These are phyloP conservation scores for Sebastes steindachneri DNA, from an alignment of 2,797 vertebrate species.

Conservation along the genomic window DNA sequence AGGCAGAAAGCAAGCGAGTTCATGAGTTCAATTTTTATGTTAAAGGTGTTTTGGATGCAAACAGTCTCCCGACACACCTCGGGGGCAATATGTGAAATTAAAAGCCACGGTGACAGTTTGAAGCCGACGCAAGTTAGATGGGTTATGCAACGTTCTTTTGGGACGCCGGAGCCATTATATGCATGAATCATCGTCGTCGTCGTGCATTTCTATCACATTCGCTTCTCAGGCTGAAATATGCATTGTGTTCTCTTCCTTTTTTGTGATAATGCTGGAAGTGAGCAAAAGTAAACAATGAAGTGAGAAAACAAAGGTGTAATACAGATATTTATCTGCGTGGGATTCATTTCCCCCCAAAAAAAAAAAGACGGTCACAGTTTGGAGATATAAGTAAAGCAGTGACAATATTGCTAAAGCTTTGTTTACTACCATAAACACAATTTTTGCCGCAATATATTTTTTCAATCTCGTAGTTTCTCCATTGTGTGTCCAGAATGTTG, in stretches of 20 bases:
- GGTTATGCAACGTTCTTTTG: slow-evolving; percentile 59
- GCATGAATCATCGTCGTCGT: slow-evolving; percentile 67
- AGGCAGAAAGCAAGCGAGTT: neutral
- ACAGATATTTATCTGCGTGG: neutral
- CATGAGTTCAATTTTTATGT: slow-evolving; percentile 1
- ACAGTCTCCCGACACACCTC: slow-evolving; percentile 29
- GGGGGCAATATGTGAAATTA: slow-evolving; percentile 55
- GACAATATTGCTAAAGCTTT: slow-evolving; percentile 6
- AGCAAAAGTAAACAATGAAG: slow-evolving; percentile 7
- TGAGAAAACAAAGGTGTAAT: slow-evolving; percentile 11
- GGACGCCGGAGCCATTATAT: slow-evolving; percentile 63
- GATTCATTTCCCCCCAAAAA: slow-evolving; percentile 11
- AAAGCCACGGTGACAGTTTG: slow-evolving; percentile 59
- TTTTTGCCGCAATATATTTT: slow-evolving; percentile 7
- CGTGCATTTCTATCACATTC: slow-evolving; percentile 57
- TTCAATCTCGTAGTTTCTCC: slow-evolving; percentile 24
- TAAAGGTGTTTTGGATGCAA: slow-evolving; percentile 25
- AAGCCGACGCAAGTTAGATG: slow-evolving; percentile 48
- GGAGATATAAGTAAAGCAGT: neutral
- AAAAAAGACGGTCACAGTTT: neutral
- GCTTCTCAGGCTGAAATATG: slow-evolving; percentile 64
- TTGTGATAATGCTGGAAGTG: slow-evolving; percentile 31
- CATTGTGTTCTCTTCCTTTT: slow-evolving; percentile 44
- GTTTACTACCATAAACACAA: slow-evolving; percentile 1
- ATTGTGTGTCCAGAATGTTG: slow-evolving; percentile 32